These are phyloP conservation scores for Leptinotarsa rubiginosa DNA, from an alignment of 2,888 invertebrate species.

Conservation along the genomic window DNA sequence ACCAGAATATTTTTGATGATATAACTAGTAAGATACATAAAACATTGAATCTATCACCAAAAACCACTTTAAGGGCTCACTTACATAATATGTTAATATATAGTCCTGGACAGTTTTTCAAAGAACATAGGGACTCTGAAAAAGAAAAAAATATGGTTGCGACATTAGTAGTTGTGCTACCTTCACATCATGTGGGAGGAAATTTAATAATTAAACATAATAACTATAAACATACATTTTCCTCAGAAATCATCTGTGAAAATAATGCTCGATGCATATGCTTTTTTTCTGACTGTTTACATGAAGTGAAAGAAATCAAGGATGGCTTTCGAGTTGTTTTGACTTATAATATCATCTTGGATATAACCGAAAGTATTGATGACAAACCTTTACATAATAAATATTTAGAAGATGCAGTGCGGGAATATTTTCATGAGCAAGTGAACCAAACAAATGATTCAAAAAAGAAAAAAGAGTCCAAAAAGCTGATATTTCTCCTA, in stretches of 20 bases:
- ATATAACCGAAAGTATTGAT: background rate
- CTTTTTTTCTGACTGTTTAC: constrained; percentile 22
- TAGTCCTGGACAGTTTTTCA: constrained; percentile 24
- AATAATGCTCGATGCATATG: constrained; percentile 2
- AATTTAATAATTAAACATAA: constrained; percentile 8
- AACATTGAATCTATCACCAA: background rate
- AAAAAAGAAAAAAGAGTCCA: background rate
- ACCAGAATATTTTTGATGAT: background rate
- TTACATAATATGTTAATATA: constrained; percentile 26
- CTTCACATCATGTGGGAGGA: constrained; percentile 21
- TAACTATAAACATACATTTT: constrained; percentile 2
- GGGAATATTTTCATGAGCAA: background rate
- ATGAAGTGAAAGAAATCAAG: constrained; percentile 16
- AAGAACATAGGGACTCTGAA: constrained; percentile 17
- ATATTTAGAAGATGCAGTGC: constrained; percentile 8
- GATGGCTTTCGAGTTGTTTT: constrained; percentile 8
- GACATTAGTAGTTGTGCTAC: constrained; percentile 18
- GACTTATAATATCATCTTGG: constrained; percentile 17
- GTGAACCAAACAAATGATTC: background rate
- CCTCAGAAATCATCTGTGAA: background rate
- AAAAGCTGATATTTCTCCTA: constrained; percentile 6
- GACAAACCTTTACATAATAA: background rate
- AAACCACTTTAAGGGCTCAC: background rate
- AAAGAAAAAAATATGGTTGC: constrained; percentile 22
- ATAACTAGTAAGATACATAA: background rate